These are phyloP conservation scores for Tiphia femorata DNA, from an alignment of 2,888 invertebrate genomes.

Conservation along the genomic window DNA sequence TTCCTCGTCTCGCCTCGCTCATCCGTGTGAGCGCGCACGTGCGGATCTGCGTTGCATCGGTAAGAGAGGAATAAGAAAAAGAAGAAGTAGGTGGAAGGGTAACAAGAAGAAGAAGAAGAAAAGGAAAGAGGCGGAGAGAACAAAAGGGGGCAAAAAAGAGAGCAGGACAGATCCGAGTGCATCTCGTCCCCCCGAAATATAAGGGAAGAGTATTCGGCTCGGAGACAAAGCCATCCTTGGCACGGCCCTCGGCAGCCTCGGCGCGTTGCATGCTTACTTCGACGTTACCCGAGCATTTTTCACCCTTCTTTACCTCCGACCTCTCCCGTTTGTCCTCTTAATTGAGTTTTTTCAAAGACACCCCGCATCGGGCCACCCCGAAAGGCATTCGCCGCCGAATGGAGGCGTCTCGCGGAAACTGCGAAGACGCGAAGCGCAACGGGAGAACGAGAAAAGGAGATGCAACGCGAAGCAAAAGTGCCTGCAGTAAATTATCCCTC, in stretches of 20 bases:
- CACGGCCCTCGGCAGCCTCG: too few relatives aligned
- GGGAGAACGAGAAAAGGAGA: conserved; percentile 19
- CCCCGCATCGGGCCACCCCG: conserved; percentile 26
- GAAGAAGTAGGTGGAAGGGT: not conserved
- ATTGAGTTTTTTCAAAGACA: conserved; percentile 47
- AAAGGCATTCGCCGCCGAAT: conserved; percentile 11
- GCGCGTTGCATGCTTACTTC: conserved; percentile 15
- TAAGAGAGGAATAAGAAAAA: not conserved
- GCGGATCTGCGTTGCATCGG: too few relatives aligned
- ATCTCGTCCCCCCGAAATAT: not conserved
- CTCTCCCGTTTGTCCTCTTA: conserved; percentile 47
- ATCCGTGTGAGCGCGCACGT: too few relatives aligned
- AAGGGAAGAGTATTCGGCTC: conserved; percentile 9
- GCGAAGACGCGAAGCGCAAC: conserved; percentile 16
- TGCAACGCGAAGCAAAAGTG: conserved; percentile 28
- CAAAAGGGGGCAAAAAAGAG: not conserved
- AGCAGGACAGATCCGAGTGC: not conserved
- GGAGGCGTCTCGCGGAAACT: conserved; percentile 11
- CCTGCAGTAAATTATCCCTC: conserved; percentile 39
- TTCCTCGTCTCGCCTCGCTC: too few relatives aligned
- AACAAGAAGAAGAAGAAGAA: conserved; percentile 2
- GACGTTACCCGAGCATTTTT: conserved; percentile 28
- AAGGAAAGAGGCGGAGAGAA: not conserved
- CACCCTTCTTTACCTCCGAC: conserved; percentile 27
- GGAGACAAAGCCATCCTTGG: conserved; percentile 17